Conservation (phyloP, 2,113 vertebrate species). For the Pygoscelis antarcticus region DNA sequence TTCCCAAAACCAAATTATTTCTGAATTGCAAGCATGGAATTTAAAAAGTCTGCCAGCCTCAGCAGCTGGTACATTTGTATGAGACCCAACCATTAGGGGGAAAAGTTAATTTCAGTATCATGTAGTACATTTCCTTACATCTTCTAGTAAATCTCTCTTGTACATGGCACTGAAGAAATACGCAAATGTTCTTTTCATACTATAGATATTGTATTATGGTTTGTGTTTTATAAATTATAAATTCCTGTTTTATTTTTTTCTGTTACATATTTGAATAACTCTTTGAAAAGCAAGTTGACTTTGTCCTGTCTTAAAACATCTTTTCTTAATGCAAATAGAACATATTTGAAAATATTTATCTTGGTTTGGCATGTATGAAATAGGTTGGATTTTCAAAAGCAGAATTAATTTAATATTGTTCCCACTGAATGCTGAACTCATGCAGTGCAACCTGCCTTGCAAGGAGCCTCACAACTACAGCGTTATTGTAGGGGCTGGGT, state of each 20-base stretch:
- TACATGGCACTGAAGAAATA: neutral
- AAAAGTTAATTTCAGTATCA: constrained; percentile 62
- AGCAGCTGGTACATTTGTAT: constrained; percentile 63
- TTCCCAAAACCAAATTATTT: constrained; percentile 72
- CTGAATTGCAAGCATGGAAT: constrained; percentile 56
- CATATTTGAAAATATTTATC: neutral
- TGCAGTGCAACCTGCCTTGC: neutral
- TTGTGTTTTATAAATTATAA: neutral
- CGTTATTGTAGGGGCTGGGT: neutral
- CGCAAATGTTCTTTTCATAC: neutral
- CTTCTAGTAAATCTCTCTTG: constrained; percentile 19
- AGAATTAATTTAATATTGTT: neutral
- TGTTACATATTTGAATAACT: neutral
- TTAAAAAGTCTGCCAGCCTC: constrained; percentile 46
- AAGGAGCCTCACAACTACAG: neutral
- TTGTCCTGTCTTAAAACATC: neutral
- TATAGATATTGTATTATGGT: neutral
- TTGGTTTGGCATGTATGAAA: neutral
- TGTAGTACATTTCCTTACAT: constrained; percentile 29
- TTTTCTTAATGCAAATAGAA: neutral
- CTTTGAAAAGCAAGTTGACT: neutral
- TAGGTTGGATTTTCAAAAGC: neutral
- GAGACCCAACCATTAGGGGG: constrained; percentile 26
- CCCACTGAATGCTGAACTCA: neutral
- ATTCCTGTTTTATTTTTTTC: neutral